phyloP scores from a whole-genome alignment of 2,113 vertebrate genomes.

The Monarcha castaneiventris region DNA sequence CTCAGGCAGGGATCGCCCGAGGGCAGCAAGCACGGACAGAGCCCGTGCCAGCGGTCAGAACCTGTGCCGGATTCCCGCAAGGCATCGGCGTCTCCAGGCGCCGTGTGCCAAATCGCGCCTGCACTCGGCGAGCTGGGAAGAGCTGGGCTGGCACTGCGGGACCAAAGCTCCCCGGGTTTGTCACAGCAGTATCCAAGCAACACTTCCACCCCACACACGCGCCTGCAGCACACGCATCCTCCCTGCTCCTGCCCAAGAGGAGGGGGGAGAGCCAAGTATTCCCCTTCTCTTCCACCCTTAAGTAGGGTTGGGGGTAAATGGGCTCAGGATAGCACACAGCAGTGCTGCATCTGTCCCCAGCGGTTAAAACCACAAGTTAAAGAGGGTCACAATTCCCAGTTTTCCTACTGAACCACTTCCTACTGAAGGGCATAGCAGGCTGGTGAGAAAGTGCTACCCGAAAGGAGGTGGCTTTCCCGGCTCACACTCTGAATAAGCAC shows the following conservation, averaged over 20 bases:
- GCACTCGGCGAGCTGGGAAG: fast-evolving
- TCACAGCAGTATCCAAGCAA: conserved; percentile 51
- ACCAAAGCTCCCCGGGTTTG: background rate
- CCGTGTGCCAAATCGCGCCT: fast-evolving
- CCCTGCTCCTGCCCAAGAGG: background rate
- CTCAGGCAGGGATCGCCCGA: background rate
- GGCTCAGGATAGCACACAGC: background rate
- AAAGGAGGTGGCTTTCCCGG: background rate
- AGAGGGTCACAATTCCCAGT: background rate
- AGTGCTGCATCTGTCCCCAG: background rate
- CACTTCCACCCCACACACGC: background rate
- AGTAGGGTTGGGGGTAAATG: background rate
- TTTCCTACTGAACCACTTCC: background rate
- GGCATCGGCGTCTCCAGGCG: background rate
- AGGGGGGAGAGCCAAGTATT: background rate
- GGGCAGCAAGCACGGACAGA: background rate
- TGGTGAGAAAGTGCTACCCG: background rate
- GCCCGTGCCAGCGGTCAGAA: background rate
- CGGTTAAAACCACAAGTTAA: background rate
- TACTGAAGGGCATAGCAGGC: background rate
- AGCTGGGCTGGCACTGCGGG: background rate
- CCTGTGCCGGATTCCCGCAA: fast-evolving
- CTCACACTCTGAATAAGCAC: background rate
- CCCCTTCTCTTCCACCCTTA: background rate
- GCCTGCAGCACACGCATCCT: background rate